Percentiles rank a stretch among this genome's conserved stretches.
Evolutionary conservation across 2,113 vertebrate species (phyloP).

Genomic region (Chaetura pelagica): DNA sequence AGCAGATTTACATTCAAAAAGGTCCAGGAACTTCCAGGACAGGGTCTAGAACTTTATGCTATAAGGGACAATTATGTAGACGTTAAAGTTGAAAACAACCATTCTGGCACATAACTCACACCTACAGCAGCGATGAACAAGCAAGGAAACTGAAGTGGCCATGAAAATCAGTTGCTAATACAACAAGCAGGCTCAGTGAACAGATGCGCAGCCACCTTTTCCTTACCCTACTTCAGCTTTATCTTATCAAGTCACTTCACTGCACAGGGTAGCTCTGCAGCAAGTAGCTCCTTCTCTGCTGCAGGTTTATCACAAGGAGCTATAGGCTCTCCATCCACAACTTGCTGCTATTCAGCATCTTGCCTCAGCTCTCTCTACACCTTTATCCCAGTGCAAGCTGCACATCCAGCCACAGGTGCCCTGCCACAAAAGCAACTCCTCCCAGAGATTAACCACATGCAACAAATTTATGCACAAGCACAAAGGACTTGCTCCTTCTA

Average conservation of each 20-base stretch:
- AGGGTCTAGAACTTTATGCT: background rate
- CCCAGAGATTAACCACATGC: background rate
- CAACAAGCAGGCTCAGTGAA: background rate
- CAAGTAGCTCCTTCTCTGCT: background rate
- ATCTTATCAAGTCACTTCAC: background rate
- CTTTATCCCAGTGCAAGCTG: background rate
- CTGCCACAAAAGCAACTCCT: background rate
- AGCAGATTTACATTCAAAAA: background rate
- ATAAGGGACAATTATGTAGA: background rate
- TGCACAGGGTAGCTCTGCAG: background rate
- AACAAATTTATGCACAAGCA: background rate
- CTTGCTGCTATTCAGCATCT: background rate
- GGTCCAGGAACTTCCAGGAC: background rate
- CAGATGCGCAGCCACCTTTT: background rate
- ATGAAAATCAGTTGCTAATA: background rate
- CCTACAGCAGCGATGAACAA: background rate
- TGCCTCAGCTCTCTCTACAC: background rate
- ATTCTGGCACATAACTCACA: background rate
- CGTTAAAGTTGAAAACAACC: background rate
- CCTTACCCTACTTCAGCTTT: background rate
- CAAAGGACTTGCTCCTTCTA: background rate
- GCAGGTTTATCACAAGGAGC: background rate
- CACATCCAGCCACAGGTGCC: background rate
- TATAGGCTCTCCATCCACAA: background rate
- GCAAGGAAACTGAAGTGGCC: accelerated